Percentiles rank a stretch among this genome's conserved stretches.
These are phyloP conservation scores for Sebastes iracundus DNA, from an alignment of 2,797 vertebrate genomes.

Conservation along the genomic window DNA sequence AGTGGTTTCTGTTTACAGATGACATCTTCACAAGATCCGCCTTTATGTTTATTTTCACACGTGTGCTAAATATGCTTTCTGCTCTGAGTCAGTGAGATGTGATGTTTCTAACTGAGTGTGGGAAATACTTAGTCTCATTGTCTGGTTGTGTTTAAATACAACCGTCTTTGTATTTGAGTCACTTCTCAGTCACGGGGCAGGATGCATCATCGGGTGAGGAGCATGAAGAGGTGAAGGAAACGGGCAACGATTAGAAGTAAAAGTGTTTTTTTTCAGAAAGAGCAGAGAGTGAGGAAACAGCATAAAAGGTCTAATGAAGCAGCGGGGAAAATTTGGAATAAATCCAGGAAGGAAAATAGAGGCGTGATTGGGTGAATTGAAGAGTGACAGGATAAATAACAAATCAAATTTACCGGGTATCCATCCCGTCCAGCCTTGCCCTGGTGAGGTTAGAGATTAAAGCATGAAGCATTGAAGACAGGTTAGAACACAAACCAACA, in stretches of 20 bases:
- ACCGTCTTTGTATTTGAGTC: constrained; percentile 18
- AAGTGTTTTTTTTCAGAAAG: neutral
- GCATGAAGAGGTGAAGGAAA: neutral
- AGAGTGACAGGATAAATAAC: constrained; percentile 70
- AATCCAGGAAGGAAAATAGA: neutral
- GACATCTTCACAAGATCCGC: constrained; percentile 9
- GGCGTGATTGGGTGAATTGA: constrained; percentile 44
- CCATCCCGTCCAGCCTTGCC: constrained; percentile 96
- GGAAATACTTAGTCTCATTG: neutral
- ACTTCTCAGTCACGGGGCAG: constrained; percentile 46
- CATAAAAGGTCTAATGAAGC: neutral
- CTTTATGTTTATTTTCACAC: constrained; percentile 22
- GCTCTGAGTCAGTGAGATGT: neutral
- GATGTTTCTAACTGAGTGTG: neutral
- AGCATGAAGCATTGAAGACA: constrained; percentile 70
- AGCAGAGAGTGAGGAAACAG: neutral
- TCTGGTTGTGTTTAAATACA: constrained; percentile 16
- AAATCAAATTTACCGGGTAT: constrained; percentile 93
- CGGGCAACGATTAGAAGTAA: neutral
- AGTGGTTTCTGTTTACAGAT: constrained; percentile 27
- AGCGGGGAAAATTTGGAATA: neutral
- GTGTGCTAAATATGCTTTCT: neutral
- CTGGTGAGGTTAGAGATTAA: constrained; percentile 89
- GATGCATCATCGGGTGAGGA: constrained; percentile 26
- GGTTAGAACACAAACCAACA: constrained; percentile 61